phyloP scores from a whole-genome alignment of 1,140 invertebrate species.

The Ptiloglossa arizonensis region DNA sequence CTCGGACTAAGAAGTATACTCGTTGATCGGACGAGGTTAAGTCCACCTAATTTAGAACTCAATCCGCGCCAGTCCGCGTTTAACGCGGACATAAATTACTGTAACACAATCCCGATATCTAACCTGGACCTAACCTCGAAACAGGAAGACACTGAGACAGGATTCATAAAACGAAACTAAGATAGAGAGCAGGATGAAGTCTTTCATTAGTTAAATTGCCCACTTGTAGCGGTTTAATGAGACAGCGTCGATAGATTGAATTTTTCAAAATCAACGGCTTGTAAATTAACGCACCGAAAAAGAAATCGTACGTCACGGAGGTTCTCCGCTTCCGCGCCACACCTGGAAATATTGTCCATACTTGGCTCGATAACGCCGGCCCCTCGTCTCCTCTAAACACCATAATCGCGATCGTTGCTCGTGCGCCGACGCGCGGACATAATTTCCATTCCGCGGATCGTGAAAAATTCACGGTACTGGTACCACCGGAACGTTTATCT shows the following conservation, averaged over 20 bases:
- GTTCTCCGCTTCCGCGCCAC: too few relatives aligned
- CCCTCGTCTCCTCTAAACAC: background rate
- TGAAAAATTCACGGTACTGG: background rate
- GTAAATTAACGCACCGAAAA: too few relatives aligned
- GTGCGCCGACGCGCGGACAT: background rate
- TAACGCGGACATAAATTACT: too few relatives aligned
- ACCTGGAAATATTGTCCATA: too few relatives aligned
- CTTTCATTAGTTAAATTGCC: background rate
- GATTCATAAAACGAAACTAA: slow-evolving; percentile 1
- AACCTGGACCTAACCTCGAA: background rate
- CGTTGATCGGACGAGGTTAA: too few relatives aligned
- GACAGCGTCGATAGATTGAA: slow-evolving; percentile 13
- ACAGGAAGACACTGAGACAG: background rate
- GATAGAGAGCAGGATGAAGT: slow-evolving; percentile 11
- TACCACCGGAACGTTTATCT: slow-evolving; percentile 1
- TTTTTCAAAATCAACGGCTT: background rate
- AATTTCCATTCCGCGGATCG: background rate
- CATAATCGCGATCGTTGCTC: background rate
- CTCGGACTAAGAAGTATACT: too few relatives aligned
- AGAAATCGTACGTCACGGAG: too few relatives aligned
- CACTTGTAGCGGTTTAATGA: background rate
- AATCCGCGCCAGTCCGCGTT: too few relatives aligned
- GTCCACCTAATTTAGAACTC: slow-evolving; percentile 11
- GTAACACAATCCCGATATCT: too few relatives aligned
- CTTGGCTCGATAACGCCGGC: too few relatives aligned